Percentiles rank a stretch among this genome's conserved stretches.
phyloP scores from a whole-genome alignment of 2,888 invertebrate species.

The Endomychus coccineus region DNA sequence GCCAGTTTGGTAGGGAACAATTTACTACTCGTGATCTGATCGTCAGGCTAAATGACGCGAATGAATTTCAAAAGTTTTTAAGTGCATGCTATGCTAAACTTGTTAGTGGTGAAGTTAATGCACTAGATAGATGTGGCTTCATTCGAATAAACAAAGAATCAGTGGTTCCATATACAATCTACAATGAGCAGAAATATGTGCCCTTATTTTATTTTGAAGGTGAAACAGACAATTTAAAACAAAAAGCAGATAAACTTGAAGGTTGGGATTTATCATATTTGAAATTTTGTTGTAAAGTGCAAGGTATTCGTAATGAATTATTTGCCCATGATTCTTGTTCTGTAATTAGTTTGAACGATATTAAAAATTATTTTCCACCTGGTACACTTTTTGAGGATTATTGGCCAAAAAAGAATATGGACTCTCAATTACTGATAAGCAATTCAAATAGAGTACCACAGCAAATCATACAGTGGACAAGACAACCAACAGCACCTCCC shows the following conservation, averaged over 20 bases:
- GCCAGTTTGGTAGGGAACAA: conserved; percentile 78
- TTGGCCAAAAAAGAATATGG: conserved; percentile 86
- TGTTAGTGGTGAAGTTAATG: conserved; percentile 60
- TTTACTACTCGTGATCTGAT: conserved; percentile 87
- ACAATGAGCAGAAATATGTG: conserved; percentile 77
- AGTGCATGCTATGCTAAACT: conserved; percentile 84
- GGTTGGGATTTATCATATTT: conserved; percentile 90
- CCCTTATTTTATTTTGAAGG: conserved; percentile 87
- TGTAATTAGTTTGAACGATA: conserved; percentile 83
- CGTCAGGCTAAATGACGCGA: conserved; percentile 79
- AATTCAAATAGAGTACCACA: conserved; percentile 46
- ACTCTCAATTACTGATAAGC: conserved; percentile 69
- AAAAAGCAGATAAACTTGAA: conserved; percentile 77
- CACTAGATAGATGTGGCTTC: conserved; percentile 79
- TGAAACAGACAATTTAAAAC: conserved; percentile 84
- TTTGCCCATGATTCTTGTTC: conserved; percentile 87
- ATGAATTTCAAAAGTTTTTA: conserved; percentile 84
- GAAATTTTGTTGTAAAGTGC: conserved; percentile 91
- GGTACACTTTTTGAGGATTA: conserved; percentile 88
- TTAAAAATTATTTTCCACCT: conserved; percentile 83
- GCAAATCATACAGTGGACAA: conserved; percentile 64
- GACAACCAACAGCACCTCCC: conserved; percentile 68
- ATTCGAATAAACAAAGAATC: conserved; percentile 89
- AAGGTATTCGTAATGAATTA: conserved; percentile 83
- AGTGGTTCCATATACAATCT: conserved; percentile 85